phyloP scores from a whole-genome alignment of 53 echinoderm and acorn worm species.

The Hippasteria phrygiana region DNA sequence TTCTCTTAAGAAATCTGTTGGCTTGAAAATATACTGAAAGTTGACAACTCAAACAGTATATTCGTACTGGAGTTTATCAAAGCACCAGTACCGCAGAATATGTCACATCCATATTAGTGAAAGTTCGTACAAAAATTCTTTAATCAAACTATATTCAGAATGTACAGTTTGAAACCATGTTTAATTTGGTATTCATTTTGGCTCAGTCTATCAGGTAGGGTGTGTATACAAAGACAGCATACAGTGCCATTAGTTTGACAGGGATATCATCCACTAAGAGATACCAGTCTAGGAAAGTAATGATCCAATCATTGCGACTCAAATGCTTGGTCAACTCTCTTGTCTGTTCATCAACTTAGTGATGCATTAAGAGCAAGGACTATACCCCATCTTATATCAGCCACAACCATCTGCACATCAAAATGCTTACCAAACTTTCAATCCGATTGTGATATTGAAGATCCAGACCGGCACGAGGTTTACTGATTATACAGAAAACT shows the following conservation, averaged over 20 bases:
- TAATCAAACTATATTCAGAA: conserved; percentile 56
- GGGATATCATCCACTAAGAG: conserved; percentile 30
- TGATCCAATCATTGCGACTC: background rate
- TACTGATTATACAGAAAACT: background rate
- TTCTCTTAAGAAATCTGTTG: background rate
- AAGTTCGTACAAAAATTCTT: conserved; percentile 51
- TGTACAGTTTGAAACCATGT: conserved; percentile 36
- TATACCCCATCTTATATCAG: background rate
- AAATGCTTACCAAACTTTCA: conserved; percentile 45
- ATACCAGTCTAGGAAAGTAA: background rate
- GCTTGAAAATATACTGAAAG: background rate
- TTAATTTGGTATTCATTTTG: conserved; percentile 44
- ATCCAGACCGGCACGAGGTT: background rate
- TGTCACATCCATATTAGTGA: conserved; percentile 33
- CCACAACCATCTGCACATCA: background rate
- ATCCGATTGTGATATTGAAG: background rate
- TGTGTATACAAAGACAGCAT: conserved; percentile 14
- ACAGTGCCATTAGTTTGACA: conserved; percentile 7
- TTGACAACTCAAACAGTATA: conserved; percentile 20
- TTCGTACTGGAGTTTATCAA: background rate
- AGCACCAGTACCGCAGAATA: conserved; percentile 54
- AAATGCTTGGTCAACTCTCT: background rate
- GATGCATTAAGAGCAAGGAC: background rate
- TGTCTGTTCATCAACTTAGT: no score
- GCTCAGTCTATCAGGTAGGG: background rate